Conservation (phyloP, 1,140 invertebrate genomes). For the Leptopilina boulardi region DNA sequence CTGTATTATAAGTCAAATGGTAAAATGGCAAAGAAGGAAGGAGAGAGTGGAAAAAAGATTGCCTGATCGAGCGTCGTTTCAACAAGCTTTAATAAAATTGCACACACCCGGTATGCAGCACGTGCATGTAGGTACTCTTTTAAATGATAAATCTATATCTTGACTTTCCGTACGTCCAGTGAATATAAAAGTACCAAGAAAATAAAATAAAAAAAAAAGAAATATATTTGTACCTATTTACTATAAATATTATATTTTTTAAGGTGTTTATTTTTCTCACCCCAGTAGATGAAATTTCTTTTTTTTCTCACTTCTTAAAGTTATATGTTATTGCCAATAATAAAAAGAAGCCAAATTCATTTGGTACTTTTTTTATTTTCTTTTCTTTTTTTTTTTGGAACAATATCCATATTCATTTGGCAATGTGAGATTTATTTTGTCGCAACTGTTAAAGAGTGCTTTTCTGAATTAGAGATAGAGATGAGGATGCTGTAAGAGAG, state of each 20-base stretch:
- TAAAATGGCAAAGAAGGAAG: constrained; percentile 14
- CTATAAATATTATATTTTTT: too few relatives aligned
- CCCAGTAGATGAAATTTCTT: too few relatives aligned
- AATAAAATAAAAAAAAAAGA: neutral
- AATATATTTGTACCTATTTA: neutral
- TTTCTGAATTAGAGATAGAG: constrained; percentile 25
- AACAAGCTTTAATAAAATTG: constrained; percentile 56
- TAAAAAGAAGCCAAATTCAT: too few relatives aligned
- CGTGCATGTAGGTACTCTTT: constrained; percentile 54
- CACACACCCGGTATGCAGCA: constrained; percentile 56
- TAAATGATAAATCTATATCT: constrained; percentile 59
- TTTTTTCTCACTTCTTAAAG: too few relatives aligned
- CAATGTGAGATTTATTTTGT: constrained; percentile 20
- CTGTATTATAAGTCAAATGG: constrained; percentile 17
- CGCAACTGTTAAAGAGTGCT: constrained; percentile 15
- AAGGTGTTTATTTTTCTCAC: too few relatives aligned
- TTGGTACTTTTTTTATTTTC: neutral
- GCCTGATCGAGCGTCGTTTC: constrained; percentile 46
- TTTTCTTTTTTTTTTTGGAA: neutral
- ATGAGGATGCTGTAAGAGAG: neutral
- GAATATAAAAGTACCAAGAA: constrained; percentile 50
- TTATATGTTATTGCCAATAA: too few relatives aligned
- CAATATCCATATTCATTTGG: neutral
- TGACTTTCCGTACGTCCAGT: constrained; percentile 42
- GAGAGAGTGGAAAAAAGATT: constrained; percentile 41